Evolutionary conservation across 2,888 invertebrate genomes (phyloP), one percentile per base, ranked within the genome.

Genomic region (Drepanosiphum platanoidis): DNA sequence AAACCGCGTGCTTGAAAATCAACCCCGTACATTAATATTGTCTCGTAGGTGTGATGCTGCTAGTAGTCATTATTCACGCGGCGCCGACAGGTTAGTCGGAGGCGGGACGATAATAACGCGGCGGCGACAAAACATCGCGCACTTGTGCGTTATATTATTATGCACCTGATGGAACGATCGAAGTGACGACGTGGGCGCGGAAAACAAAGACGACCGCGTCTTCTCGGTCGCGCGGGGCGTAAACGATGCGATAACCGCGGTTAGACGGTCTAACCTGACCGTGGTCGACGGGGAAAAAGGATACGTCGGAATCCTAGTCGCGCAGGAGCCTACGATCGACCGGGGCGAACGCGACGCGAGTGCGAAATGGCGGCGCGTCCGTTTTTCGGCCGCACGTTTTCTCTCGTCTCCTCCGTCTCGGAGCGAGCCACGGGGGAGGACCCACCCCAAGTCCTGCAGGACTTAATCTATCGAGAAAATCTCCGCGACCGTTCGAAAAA

Each of bases 301-400:
- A 15, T 22, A 32, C 42, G 7, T 1, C n/a, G 22, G n/a, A 75
- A 75, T 52, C 32, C n/a, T 22, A 13, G 34, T 52, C 32, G 34
- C n/a, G n/a, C n/a, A n/a, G n/a, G n/a, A n/a, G 52, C 34, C 34
- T n/a, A 34, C 52, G 34, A 52, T 58, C 74, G 52, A 75, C 52
- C 22, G 52, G 52, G 52, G 52, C 15, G 34, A 52, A 75, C 52
- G n/a, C n/a, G n/a, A n/a, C n/a, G n/a, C n/a, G n/a, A 52, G 22
- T 75, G 32, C n/a, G 42, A 3, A 71, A 39, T 39, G n/a, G 27
- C 42, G 3, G 13, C 72, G 30, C 52, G 18, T 52, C 42, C 52
- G 52, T 22, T 30, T n/a, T 39, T 42, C 3, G 42, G 72, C 18
- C 15, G 52, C 34, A 4, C n/a, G 32, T 18, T 32, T 15, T 64